Evolutionary conservation across 1,140 invertebrate species (phyloP), one percentile per base, ranked within the genome.

Genomic region (Dufourea novaeangliae): DNA sequence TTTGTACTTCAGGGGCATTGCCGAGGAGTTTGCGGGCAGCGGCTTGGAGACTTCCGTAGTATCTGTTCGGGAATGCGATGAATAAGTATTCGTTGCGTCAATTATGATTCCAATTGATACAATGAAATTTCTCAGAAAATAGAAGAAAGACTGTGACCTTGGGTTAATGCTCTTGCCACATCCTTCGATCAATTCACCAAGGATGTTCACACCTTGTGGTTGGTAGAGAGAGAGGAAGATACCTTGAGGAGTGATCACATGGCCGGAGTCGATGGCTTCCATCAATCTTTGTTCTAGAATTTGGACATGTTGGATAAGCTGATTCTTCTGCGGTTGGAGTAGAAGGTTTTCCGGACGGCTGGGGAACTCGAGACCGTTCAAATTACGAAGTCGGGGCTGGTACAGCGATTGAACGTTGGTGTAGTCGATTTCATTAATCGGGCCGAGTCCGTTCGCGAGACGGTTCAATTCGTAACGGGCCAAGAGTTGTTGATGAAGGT

Each of bases 331-430:
- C 2, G 92, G 85, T 20, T 90, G 89, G 2, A 94, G 93, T 59
- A 94, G 80, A 86, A 95, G 93, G 83, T 94, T 93, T 44, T 94
- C 88, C 0, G 90, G 89, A 74, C 95, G 94, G 46, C 92, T 90
- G 46, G 95, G 94, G 80, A 95, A 93, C 83, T 94, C 93, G 41
- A 95, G 91, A 70, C 95, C 95, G 77, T 95, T 96, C 70, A 93
- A 93, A 75, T 93, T 90, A 68, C 92, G 93, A 80, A 95, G 86
- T 87, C 94, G 93, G 0, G 95, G 94, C 84, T 94, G 94, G 90
- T 93, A 95, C 74, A 94, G 94, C 50, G 93, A 92, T 67, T 93
- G 88, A 41, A 95, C 90, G 62, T 92, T 88, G 70, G 94, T 90
- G 79, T 92, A 92, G 59, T 92, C 85, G 8, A 92, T 84, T 5